Base-by-base conservation (phyloP, 2,797 vertebrate genomes). In the Austrolebias charrua region DNA sequence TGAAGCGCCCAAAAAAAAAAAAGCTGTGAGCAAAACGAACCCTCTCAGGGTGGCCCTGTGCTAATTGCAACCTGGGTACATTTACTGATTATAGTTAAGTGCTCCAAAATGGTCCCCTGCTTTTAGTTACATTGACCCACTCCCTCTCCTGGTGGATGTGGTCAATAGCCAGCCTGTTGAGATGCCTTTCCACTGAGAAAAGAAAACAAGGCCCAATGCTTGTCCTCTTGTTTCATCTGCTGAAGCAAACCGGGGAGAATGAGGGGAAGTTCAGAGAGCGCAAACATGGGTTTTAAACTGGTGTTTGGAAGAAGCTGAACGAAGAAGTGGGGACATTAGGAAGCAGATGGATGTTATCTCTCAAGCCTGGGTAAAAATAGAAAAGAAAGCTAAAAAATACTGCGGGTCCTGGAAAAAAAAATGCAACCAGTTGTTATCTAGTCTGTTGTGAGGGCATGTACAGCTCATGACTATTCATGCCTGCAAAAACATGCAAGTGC, bases 1-100 rank as follows among this genome's bases (percentile, higher is more conserved):
- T 82, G 31, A 85, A 86, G 81, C 40, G 7, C 77, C 24, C 2
- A 24, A 24, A 24, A 24, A 24, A 83, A 75, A 64, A 66, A 51
- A 77, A n/a, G n/a, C n/a, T n/a, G n/a, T 69, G 78, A 88, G 80
- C 74, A 71, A 70, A 84, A 69, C 56, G 72, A 73, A 80, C 69
- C 29, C 87, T 76, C 76, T 77, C 81, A 80, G 86, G 87, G 87
- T 90, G 88, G 86, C 89, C 88, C 79, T 11, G 75, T 28, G 8
- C 85, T 90, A 88, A 90, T 90, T 90, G 88, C 79, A 51, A 87
- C 82, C 59, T 52, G 82, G 90, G 80, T 85, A 77, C 87, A 86
- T 88, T 91, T 89, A 91, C 86, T 90, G 88, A 91, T 90, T 89
- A 90, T 79, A 80, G 89, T 86, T 90, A 90, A 90, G 89, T 91